Evolutionary conservation across 2,888 invertebrate genomes (phyloP), one percentile per base, ranked within the genome.

Genomic region (Charanyca ferruginea): DNA sequence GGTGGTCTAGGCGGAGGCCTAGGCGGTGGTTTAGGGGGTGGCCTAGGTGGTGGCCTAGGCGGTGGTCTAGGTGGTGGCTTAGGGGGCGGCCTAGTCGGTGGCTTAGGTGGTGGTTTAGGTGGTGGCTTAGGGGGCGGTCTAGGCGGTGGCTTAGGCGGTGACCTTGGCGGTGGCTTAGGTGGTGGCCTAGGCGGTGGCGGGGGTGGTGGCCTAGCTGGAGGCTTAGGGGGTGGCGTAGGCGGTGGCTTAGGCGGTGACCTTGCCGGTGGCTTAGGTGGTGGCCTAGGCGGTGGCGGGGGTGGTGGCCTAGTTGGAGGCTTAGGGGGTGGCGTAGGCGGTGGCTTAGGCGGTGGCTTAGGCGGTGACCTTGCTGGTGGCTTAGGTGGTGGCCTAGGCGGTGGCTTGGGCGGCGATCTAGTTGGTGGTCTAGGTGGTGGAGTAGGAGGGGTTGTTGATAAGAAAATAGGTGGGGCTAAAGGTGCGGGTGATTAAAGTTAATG

Each of bases 211-310:
- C 67, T n/a, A 35, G 35, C 9, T n/a, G 63, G 59, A 1, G 55
- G 54, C 0, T 4, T 22, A 6, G 64, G 61, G 0, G 57, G 59
- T n/a, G 73, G 67, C 0, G 0, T 44, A 13, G 64, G 52, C 0
- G 73, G 66, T 1, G 73, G 65, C 0, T 0, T 47, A 35, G 78
- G 55, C 0, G 66, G 52, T 13, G 67, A 64, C 2, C 3, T 45
- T 0, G 61, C 52, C 0, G 77, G 42, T 42, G 42, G 42, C 5
- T 7, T 18, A 42, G 42, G 18, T 3, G 42, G 42, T 42, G 42
- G 42, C 0, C 1, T 18, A 2, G 72, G 67, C 4, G 47, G 9
- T 42, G 53, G 54, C 0, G 9, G 7, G 9, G 69, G 16, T 13
- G 61, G 57, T 6, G 59, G 58, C 0, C 5, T 35, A 22, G 59